Conservation (phyloP, 2,888 invertebrate genomes). For the Sepioteuthis lessoniana region DNA sequence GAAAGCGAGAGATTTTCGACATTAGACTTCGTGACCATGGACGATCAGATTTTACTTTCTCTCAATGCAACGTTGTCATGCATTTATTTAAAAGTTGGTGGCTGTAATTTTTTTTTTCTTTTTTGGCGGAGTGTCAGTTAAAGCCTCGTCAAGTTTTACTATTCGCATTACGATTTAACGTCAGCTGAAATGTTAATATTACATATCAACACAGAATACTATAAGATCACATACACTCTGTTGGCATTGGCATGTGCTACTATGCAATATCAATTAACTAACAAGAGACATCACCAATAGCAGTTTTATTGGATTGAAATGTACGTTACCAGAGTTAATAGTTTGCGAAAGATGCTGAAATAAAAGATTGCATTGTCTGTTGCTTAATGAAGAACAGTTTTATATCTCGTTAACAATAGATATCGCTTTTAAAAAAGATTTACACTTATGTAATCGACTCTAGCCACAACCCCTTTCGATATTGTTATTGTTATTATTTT, state of each 20-base stretch:
- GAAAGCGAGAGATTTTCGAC: not conserved
- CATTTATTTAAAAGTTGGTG: too few species aligned
- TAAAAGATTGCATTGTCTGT: too few species aligned
- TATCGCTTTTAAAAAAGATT: too few species aligned
- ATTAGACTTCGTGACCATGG: not conserved
- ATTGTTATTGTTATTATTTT: too few species aligned
- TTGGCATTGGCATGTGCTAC: not conserved
- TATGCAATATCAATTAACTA: not conserved
- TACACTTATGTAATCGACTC: too few species aligned
- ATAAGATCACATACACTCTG: conserved; percentile 2
- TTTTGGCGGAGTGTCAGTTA: not conserved
- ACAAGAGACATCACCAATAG: too few species aligned
- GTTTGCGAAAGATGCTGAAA: too few species aligned
- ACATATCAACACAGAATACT: not conserved
- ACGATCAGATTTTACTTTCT: not conserved
- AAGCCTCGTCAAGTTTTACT: not conserved
- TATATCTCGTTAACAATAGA: too few species aligned
- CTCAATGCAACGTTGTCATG: not conserved
- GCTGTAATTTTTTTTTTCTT: not conserved
- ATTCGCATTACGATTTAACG: not conserved
- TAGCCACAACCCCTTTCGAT: too few species aligned
- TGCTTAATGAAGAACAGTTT: too few species aligned
- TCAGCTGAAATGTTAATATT: not conserved
- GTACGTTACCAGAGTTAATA: too few species aligned
- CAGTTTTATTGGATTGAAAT: too few species aligned